Evolutionary conservation across 2,888 invertebrate genomes (phyloP), one percentile per base, ranked within the genome.

Genomic region (Rhingia rostrata): DNA sequence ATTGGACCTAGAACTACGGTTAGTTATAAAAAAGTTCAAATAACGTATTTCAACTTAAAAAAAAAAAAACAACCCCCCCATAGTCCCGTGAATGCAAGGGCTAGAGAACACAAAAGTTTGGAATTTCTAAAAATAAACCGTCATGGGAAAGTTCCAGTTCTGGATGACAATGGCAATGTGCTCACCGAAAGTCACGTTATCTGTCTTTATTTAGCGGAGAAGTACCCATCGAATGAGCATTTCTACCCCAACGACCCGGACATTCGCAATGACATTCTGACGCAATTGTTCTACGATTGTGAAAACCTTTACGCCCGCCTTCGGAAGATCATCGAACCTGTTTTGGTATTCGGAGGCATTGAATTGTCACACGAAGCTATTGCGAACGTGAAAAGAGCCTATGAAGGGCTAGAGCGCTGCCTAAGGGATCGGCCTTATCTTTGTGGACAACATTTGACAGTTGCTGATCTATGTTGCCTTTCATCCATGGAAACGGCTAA

Each of bases 241-340:
- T 88, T 94, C n/a, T 94, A 94, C 87, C 94, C 94, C 0, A 93
- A 92, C 86, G 93, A 94, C 85, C 88, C 91, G 1, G 86, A 90
- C n/a, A 88, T 90, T 81, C 90, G 94, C 90, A 93, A 93, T 0
- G 74, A 90, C 6, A 89, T 94, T 10, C 89, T 90, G 54, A 88
- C 91, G 0, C 88, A 89, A 0, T 86, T 91, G 14, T 90, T 88
- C 80, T 91, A 87, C 80, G 90, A 91, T 67, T 89, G 90, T 10
- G 90, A 90, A 0, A 89, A 90, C 77, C 61, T 91, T 6, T 89
- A 90, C 43, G 88, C 90, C 0, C 89, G 91, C 6, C 58, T 86
- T 7, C 89, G 90, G 4, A 88, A 90, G n/a, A 88, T 91, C 41
- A 88, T 89, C 47, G 91, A 91, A 80, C 90, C 90, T 9, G 86